Conservation (phyloP, 2,888 invertebrate genomes). For the Achlya flavicornis region DNA sequence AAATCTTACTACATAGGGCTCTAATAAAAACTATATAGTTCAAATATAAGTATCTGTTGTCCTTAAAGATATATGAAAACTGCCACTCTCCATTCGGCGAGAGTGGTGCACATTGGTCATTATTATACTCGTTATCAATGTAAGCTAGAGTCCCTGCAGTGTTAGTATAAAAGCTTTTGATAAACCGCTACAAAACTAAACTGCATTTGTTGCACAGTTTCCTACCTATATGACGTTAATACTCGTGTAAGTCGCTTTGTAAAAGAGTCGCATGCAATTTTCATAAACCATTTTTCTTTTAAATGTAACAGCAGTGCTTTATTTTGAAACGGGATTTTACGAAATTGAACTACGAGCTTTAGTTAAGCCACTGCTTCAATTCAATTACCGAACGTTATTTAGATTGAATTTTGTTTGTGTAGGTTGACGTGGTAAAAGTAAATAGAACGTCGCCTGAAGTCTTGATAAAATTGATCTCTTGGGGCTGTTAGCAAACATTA, state of each 20-base stretch:
- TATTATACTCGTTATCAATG: no score
- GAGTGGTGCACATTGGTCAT: no score
- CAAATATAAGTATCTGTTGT: no score
- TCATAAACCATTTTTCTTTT: background rate
- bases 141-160: no score
- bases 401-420: background rate
- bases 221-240: background rate
- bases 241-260: background rate
- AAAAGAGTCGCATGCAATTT: constrained; percentile 1
- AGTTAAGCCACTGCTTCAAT: background rate
- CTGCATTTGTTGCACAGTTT: background rate
- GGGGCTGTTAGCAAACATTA: background rate
- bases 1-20: no score
- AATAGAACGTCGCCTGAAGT: no score
- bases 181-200: background rate
- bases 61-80: no score
- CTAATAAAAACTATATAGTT: no score
- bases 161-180: background rate
- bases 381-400: background rate
- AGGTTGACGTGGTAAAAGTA: background rate
- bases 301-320: no score
- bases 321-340: background rate
- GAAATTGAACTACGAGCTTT: background rate
- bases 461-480: background rate
- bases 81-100: no score